Base-by-base conservation (phyloP, 2,113 vertebrate genomes). In the Melanerpes formicivorus region DNA sequence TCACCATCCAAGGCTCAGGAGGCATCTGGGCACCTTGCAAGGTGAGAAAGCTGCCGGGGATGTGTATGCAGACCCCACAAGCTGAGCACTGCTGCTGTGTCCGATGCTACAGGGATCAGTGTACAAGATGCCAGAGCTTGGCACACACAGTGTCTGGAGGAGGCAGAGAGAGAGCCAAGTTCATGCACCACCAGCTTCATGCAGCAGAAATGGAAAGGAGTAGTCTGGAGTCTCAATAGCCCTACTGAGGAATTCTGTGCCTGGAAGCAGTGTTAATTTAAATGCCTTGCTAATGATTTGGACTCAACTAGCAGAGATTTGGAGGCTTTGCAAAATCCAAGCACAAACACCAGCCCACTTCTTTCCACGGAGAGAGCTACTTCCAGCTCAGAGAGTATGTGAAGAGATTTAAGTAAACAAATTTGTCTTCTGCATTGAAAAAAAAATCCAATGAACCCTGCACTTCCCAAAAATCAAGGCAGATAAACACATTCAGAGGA, bases 71-170 rank as follows among this genome's bases (percentile, higher is more conserved):
- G 22, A 52, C 50, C 23, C 50, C 0, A 1, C 3, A 58, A 30
- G 46, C 26, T 40, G 75, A 70, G 44, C 11, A 27, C n/a, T 25
- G 10, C 40, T 55, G 54, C 54, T 16, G 8, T 11, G 14, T 44
- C 80, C 54, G 37, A 67, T 88, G 42, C 16, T 46, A n/a, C 76
- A 62, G 63, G n/a, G 18, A 44, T 13, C 13, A 9, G 27, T 0
- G 32, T 13, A 40, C 16, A 23, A 40, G 55, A 6, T 21, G 37
- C 23, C 58, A 30, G 42, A 1, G 3, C 30, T 56, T 60, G 59
- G n/a, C 42, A 40, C 0, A 1, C n/a, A 42, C 7, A 5, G 14
- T 1, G 13, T 14, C 42, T 32, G 0, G 4, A 82, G 26, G 30
- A 69, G 34, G 48, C 30, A 73, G 55, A 37, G 52, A 7, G 10